These are phyloP conservation scores for Timandra comae DNA, from an alignment of 2,888 invertebrate genomes.

Conservation along the genomic window DNA sequence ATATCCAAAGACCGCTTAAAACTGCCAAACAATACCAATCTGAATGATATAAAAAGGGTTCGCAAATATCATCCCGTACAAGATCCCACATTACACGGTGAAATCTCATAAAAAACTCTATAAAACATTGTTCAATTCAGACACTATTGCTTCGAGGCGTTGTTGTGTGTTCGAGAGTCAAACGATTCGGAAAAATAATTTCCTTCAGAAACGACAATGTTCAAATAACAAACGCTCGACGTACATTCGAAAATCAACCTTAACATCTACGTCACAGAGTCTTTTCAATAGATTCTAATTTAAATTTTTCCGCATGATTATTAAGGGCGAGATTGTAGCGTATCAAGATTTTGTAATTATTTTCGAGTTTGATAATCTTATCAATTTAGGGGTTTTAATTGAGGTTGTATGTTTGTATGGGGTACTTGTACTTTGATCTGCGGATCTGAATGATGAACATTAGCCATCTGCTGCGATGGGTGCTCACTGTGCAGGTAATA, in stretches of 20 bases:
- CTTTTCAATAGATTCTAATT: neutral
- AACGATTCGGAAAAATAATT: conserved; percentile 42
- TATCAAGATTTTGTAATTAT: conserved; percentile 14
- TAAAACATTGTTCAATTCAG: conserved; percentile 30
- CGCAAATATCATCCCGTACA: too few species aligned
- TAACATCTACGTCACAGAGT: neutral
- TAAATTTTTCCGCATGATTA: neutral
- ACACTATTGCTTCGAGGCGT: conserved; percentile 23
- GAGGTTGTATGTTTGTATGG: neutral
- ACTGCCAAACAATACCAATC: too few species aligned
- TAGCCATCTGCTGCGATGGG: too few species aligned
- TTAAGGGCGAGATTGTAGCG: conserved; percentile 2
- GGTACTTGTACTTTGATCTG: neutral
- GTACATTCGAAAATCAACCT: conserved; percentile 7
- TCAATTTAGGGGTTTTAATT: conserved; percentile 3
- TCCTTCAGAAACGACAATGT: conserved; percentile 24
- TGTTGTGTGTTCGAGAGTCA: conserved; percentile 27
- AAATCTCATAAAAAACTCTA: conserved; percentile 26
- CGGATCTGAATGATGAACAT: too few species aligned
- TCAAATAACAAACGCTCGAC: conserved; percentile 11
- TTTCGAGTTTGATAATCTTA: conserved; percentile 9
- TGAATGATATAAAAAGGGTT: too few species aligned
- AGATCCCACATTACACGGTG: conserved; percentile 11
- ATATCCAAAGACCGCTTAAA: too few species aligned
- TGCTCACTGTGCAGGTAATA: too few species aligned